Evolutionary conservation across 2,888 invertebrate species (phyloP).

Genomic region (Rhyacophila evoluta): DNA sequence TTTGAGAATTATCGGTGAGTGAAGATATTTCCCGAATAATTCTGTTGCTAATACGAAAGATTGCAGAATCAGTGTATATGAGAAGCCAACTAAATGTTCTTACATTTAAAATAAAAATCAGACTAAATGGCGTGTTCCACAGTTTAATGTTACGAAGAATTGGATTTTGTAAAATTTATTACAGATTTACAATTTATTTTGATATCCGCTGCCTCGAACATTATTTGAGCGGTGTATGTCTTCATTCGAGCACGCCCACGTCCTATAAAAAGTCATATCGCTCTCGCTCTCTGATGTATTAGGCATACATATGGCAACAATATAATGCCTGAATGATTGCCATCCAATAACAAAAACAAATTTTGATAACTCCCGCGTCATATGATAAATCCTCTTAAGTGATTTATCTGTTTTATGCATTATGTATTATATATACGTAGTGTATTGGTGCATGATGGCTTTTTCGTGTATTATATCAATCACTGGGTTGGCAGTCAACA

Average conservation of each 20-base stretch:
- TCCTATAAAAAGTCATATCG: not conserved
- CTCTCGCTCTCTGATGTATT: not conserved
- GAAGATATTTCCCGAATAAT: too few species aligned
- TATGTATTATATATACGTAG: not conserved
- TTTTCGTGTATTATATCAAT: too few species aligned
- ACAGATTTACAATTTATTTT: not conserved
- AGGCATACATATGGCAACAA: not conserved
- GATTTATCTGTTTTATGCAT: not conserved
- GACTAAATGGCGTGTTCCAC: too few species aligned
- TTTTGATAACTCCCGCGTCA: not conserved
- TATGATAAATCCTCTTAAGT: not conserved
- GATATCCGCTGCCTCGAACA: not conserved
- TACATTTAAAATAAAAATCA: too few species aligned
- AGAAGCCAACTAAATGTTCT: too few species aligned
- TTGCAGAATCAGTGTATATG: too few species aligned
- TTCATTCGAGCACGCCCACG: not conserved
- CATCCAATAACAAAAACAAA: not conserved
- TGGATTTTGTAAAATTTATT: too few species aligned
- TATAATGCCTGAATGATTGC: constrained; percentile 8
- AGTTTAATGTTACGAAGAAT: too few species aligned
- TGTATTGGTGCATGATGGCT: too few species aligned
- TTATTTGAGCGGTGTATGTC: not conserved
- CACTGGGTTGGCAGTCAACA: too few species aligned
- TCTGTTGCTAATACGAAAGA: too few species aligned
- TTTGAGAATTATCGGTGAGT: too few species aligned